Evolutionary conservation across 1,140 invertebrate genomes (phyloP), one percentile per base, ranked within the genome.

Genomic region (Archegozetes longisetosus): DNA sequence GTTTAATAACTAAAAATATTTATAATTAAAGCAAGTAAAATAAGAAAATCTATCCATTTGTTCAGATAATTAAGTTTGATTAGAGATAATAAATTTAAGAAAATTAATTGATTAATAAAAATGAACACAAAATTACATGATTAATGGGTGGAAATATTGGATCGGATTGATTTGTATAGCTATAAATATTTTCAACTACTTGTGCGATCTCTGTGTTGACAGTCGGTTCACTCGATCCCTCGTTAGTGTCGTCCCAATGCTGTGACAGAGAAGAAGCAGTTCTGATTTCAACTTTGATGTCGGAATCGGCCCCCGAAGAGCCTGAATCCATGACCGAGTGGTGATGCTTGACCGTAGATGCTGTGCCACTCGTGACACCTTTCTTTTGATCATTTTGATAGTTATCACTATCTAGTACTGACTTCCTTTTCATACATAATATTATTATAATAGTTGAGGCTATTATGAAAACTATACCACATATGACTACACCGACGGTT

Each of bases 261-360:
- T 80, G 71, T 65, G 80, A 83, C 62, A 84, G 78, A 58, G 82
- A 90, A 56, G 83, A 86, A 61, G 86, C 85, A 47, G 88, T 84
- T 63, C 87, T 75, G 57, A 90, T 77, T 72, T 93, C 88, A 51
- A 86, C 77, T 73, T 92, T 93, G 68, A 91, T 74, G 73, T 91
- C 88, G 62, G 86, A 90, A 66, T 91, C 83, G 69, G 89, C 88
- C 23, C 70, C 73, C 53, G 88, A 91, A 67, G 84, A 88, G 62
- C 84, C 78, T 2, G 65, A 63, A 67, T 91, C 47, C 46, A 49
- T 27, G 12, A 58, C 55, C 23, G 20, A 22, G 13, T 49, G 40
- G 17, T 49, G 20, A 46, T 56, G 55, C 17, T 40, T 40, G 17
- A 6, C 32, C 6, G 6, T 40, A 9, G 17, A 40, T 9, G 32